These are phyloP conservation scores for Colletes latitarsis DNA, from an alignment of 1,140 invertebrate species.

Conservation along the genomic window DNA sequence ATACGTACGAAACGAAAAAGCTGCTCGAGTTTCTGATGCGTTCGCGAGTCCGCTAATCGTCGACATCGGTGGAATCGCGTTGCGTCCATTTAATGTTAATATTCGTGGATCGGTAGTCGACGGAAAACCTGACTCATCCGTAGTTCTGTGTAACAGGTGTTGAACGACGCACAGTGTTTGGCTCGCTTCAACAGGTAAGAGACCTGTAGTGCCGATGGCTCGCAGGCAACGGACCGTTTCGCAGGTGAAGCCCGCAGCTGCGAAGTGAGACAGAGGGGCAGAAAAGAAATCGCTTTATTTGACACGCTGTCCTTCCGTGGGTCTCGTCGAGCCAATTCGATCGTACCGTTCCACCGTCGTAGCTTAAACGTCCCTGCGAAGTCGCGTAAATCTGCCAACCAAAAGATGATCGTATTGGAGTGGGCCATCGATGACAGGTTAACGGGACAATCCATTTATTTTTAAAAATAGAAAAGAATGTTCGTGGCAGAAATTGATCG, in stretches of 20 bases:
- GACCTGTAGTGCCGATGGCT: conserved; percentile 49
- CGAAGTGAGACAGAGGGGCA: conserved; percentile 33
- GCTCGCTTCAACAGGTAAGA: conserved; percentile 62
- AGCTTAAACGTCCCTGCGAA: not conserved
- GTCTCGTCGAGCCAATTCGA: not conserved
- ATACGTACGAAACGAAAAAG: too few species aligned
- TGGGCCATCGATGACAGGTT: too few species aligned
- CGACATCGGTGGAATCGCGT: not conserved
- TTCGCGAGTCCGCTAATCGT: not conserved
- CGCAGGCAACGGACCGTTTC: conserved; percentile 62
- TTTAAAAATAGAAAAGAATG: too few species aligned
- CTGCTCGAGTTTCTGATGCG: too few species aligned
- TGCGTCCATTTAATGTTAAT: conserved; percentile 35
- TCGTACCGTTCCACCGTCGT: not conserved
- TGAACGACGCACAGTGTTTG: conserved; percentile 58
- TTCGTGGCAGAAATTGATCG: too few species aligned
- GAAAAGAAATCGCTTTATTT: conserved; percentile 64
- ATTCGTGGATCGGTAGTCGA: conserved; percentile 27
- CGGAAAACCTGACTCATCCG: conserved; percentile 45
- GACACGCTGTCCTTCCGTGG: conserved; percentile 44
- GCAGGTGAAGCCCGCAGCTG: conserved; percentile 67
- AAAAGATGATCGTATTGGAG: too few species aligned
- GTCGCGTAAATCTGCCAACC: too few species aligned
- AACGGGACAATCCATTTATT: too few species aligned
- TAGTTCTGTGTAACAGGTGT: conserved; percentile 63